Percentiles rank a stretch among this genome's conserved stretches.
phyloP scores from a whole-genome alignment of 2,113 vertebrate species.

The Blennius ocellaris region DNA sequence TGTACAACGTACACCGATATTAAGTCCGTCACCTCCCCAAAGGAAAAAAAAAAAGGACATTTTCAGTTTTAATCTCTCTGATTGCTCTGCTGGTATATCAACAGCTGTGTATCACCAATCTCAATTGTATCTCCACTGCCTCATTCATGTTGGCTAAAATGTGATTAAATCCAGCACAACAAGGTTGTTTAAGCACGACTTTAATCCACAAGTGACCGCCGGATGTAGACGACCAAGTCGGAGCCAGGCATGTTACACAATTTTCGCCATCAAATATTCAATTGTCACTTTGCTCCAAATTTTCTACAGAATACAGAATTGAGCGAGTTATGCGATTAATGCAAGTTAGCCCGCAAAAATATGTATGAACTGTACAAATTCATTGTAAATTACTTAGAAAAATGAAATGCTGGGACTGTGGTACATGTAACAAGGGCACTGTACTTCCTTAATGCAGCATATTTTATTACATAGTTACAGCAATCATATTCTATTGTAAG shows the following conservation, averaged over 20 bases:
- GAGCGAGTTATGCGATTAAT: not conserved
- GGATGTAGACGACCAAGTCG: constrained; percentile 10
- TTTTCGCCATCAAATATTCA: constrained; percentile 21
- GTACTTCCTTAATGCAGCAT: not conserved
- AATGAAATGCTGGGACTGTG: constrained; percentile 1
- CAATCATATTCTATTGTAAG: no score
- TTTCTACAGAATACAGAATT: constrained; percentile 3
- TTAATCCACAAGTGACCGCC: constrained; percentile 43
- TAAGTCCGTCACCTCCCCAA: constrained; percentile 6
- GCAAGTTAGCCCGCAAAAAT: not conserved
- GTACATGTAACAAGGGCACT: not conserved
- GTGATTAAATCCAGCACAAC: constrained; percentile 39
- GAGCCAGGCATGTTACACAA: constrained; percentile 34
- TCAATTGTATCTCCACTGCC: constrained; percentile 12
- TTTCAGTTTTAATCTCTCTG: constrained; percentile 29
- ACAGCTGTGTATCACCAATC: constrained; percentile 21
- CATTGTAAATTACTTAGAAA: not conserved
- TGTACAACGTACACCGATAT: constrained; percentile 13
- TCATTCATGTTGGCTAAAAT: constrained; percentile 31
- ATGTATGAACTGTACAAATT: no score
- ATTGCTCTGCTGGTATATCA: constrained; percentile 33
- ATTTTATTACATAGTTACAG: not conserved
- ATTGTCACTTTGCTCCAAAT: constrained; percentile 11
- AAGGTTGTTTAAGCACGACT: constrained; percentile 21
- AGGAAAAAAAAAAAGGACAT: constrained; percentile 14